A percentile compares a stretch with the other conserved stretches of the same genome.
Evolutionary conservation across 2,888 invertebrate species (phyloP).

Genomic region (Drosophila merina): DNA sequence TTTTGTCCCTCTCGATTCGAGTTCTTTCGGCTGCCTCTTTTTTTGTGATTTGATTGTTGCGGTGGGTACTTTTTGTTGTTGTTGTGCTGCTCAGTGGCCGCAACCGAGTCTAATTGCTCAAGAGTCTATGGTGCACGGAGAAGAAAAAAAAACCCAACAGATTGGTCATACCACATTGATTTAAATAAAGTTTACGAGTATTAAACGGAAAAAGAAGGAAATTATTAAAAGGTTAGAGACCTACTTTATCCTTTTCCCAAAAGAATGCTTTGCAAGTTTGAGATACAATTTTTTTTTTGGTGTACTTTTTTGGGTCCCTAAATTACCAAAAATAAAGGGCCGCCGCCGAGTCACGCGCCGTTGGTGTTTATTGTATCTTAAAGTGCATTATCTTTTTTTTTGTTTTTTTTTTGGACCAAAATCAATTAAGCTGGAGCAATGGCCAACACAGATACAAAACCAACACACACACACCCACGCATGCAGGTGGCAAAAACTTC

Average conservation of each 20-base stretch:
- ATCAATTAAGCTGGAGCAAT: conserved; percentile 59
- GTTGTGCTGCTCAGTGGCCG: conserved; percentile 38
- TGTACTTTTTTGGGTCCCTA: background rate
- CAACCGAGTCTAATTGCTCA: conserved; percentile 68
- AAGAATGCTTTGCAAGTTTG: too few relatives aligned
- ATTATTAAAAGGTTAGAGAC: background rate
- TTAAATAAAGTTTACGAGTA: background rate
- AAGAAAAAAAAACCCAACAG: background rate
- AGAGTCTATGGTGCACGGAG: conserved; percentile 44
- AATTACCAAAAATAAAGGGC: conserved; percentile 3
- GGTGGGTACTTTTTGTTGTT: conserved; percentile 19
- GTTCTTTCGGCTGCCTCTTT: conserved; percentile 54
- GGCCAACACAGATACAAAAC: conserved; percentile 6
- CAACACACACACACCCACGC: conserved; percentile 39
- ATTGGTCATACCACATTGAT: conserved; percentile 1
- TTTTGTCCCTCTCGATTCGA: conserved; percentile 59
- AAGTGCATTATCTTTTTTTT: conserved; percentile 58
- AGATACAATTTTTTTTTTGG: background rate
- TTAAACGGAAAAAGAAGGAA: background rate
- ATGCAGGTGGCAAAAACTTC: conserved; percentile 61
- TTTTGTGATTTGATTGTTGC: conserved; percentile 26
- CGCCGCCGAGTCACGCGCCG: conserved; percentile 53
- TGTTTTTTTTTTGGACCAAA: conserved; percentile 6
- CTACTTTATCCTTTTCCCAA: too few relatives aligned
- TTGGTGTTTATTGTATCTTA: conserved; percentile 48